Percentiles rank a stretch among this genome's conserved stretches.
phyloP scores from a whole-genome alignment of 2,113 vertebrate species.

The Rhynchopsitta pachyrhyncha region DNA sequence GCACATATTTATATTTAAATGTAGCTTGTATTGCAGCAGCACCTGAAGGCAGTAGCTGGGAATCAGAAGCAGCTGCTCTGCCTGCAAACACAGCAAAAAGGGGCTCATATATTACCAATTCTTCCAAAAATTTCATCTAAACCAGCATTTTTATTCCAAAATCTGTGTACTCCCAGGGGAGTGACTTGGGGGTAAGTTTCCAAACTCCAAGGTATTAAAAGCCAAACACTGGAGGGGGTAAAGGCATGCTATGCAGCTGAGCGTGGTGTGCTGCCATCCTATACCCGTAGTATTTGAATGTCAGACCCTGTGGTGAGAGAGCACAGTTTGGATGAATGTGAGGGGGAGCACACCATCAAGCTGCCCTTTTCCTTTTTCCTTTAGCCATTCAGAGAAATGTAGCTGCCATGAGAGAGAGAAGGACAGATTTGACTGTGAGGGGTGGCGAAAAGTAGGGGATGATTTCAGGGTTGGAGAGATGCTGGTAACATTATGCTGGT shows the following conservation, averaged over 20 bases:
- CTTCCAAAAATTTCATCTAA: not conserved
- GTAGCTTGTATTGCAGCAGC: not conserved
- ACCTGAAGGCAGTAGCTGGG: not conserved
- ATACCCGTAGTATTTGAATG: not conserved
- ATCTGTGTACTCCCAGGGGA: not conserved
- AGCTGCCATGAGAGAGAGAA: not conserved
- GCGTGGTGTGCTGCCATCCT: not conserved
- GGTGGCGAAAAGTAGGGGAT: not conserved
- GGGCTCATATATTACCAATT: fast-evolving
- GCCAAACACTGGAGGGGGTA: not conserved
- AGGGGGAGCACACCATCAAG: fast-evolving
- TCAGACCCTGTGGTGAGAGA: fast-evolving
- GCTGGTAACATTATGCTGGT: not conserved
- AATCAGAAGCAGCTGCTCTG: not conserved
- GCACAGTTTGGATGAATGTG: not conserved
- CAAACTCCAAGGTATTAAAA: not conserved
- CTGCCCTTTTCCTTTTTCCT: not conserved
- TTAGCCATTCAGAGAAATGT: not conserved
- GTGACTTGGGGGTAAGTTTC: not conserved
- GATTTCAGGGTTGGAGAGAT: not conserved
- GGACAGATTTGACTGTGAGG: not conserved
- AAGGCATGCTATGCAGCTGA: not conserved
- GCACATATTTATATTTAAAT: not conserved
- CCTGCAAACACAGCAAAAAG: not conserved
- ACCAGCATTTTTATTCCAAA: not conserved